Conservation (phyloP, 2,888 invertebrate species). For the Brassicogethes aeneus region DNA sequence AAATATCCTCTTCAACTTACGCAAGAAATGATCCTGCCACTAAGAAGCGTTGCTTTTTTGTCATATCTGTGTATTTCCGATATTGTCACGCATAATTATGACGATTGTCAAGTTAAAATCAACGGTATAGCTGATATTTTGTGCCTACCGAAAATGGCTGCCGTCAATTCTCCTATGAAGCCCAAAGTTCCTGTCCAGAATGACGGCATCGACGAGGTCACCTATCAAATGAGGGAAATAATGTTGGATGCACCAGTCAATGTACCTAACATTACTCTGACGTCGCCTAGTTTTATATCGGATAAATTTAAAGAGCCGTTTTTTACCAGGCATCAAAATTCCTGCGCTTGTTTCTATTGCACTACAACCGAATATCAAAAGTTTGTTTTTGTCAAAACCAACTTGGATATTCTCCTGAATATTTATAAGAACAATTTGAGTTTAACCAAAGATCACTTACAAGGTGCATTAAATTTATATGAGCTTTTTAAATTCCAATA, state of each 20-base stretch:
- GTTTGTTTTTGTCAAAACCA: constrained; percentile 18
- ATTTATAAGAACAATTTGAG: constrained; percentile 14
- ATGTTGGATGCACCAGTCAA: neutral
- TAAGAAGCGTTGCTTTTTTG: constrained; percentile 25
- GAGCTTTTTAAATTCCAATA: neutral
- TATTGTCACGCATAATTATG: constrained; percentile 22
- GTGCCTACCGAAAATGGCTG: constrained; percentile 11
- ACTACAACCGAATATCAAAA: constrained; percentile 24
- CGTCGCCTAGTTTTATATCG: neutral
- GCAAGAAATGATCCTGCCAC: constrained; percentile 29
- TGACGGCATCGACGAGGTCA: neutral
- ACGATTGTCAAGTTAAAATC: constrained; percentile 30
- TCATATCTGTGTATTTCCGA: constrained; percentile 29
- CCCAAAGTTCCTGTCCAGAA: neutral
- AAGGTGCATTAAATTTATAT: neutral
- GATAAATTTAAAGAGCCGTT: neutral
- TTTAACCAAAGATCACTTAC: neutral
- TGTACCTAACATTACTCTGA: neutral
- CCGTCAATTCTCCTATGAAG: neutral
- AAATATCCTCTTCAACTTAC: constrained; percentile 23
- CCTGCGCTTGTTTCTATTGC: constrained; percentile 27
- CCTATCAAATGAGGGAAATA: neutral
- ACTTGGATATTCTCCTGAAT: constrained; percentile 23
- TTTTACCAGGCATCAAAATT: neutral
- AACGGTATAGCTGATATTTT: constrained; percentile 27